These are phyloP conservation scores for Lithophane semibrunnea DNA, from an alignment of 2,888 invertebrate genomes.

Conservation along the genomic window DNA sequence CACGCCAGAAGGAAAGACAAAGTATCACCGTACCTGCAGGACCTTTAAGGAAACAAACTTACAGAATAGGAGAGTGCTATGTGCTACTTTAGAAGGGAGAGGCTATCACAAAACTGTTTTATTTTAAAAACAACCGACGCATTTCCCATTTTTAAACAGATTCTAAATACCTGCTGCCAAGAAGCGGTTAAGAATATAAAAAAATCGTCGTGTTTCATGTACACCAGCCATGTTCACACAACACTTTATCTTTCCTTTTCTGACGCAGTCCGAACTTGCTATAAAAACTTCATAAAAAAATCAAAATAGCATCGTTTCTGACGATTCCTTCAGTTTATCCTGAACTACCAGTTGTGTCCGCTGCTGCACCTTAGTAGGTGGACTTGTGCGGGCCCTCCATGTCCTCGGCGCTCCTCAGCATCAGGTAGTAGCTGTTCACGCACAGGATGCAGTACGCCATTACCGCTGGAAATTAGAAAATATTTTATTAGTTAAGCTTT, in stretches of 20 bases:
- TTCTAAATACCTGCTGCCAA: background rate
- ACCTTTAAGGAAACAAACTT: background rate
- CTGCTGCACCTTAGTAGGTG: constrained; percentile 64
- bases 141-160: background rate
- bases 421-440: constrained; percentile 85
- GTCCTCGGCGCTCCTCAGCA: constrained; percentile 83
- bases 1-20: background rate
- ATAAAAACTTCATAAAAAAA: constrained; percentile 19
- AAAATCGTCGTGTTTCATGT: background rate
- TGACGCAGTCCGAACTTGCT: background rate
- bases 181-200: too few relatives aligned
- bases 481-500: background rate
- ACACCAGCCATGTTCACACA: background rate
- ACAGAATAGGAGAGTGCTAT: background rate
- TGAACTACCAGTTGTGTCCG: too few relatives aligned
- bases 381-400: constrained; percentile 79
- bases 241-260: constrained; percentile 1
- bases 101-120: background rate
- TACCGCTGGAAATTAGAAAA: constrained; percentile 71
- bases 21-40: background rate
- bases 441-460: constrained; percentile 82
- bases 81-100: background rate
- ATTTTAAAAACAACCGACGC: background rate
- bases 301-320: constrained; percentile 23
- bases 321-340: background rate